These are phyloP conservation scores for Zhuqinia jingwanae DNA, from an alignment of 2,888 invertebrate species.

Conservation along the genomic window DNA sequence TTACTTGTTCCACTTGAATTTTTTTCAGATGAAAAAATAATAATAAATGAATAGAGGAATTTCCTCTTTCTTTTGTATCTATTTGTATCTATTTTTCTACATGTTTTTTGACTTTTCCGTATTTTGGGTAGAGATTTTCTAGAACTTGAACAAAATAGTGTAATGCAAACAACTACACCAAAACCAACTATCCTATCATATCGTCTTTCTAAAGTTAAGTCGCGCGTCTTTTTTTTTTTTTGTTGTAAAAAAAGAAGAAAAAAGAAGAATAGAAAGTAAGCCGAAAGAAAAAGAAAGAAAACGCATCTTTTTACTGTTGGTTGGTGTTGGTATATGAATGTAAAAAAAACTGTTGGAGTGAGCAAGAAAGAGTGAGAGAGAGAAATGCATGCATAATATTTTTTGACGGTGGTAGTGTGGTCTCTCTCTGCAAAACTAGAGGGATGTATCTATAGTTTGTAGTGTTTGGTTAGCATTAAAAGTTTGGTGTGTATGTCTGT, in stretches of 20 bases:
- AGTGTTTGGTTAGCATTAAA: constrained; percentile 56
- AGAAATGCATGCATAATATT: constrained; percentile 41
- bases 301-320: not conserved
- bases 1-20: too few relatives aligned
- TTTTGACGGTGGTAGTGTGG: not conserved
- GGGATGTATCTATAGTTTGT: constrained; percentile 5
- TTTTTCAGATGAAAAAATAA: too few relatives aligned
- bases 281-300: not conserved
- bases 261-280: not conserved
- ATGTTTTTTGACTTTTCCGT: too few relatives aligned
- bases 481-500: too few relatives aligned
- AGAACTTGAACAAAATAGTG: not conserved
- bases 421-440: not conserved
- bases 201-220: too few relatives aligned
- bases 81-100: not conserved
- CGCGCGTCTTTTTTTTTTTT: too few relatives aligned
- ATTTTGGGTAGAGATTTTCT: not conserved
- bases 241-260: not conserved
- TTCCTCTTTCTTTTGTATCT: constrained; percentile 26
- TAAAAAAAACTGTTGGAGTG: not conserved
- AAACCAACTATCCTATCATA: not conserved
- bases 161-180: too few relatives aligned
- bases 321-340: not conserved
- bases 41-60: too few relatives aligned
- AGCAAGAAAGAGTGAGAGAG: not conserved